These are phyloP conservation scores for Thinocorus orbignyianus DNA, from an alignment of 2,113 vertebrate species.

Conservation along the genomic window DNA sequence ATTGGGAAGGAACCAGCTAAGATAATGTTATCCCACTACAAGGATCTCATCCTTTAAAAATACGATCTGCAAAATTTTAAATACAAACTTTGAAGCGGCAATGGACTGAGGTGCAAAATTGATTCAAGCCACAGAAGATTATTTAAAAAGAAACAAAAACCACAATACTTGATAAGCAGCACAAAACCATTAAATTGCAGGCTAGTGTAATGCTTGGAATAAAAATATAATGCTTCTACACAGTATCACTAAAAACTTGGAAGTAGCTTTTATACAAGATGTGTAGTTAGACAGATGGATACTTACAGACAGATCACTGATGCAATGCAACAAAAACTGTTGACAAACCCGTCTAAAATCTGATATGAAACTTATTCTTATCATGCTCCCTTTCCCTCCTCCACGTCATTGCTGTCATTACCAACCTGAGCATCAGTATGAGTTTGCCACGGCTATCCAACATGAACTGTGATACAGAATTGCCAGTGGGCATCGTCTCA, in stretches of 20 bases:
- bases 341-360: background rate
- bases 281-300: background rate
- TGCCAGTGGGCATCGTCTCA: background rate
- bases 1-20: background rate
- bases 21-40: background rate
- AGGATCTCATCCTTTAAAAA: background rate
- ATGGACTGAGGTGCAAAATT: background rate
- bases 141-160: background rate
- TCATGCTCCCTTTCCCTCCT: rapidly evolving
- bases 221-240: background rate
- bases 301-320: background rate
- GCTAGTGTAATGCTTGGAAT: background rate
- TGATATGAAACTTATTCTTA: background rate
- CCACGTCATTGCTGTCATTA: background rate
- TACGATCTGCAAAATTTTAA: background rate
- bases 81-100: background rate
- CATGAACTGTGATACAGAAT: background rate
- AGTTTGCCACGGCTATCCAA: background rate
- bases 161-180: background rate
- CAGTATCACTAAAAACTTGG: background rate
- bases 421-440: background rate
- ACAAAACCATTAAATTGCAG: background rate
- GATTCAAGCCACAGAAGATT: background rate
- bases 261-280: background rate
- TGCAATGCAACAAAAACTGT: background rate